A percentile compares a stretch with the other conserved stretches of the same genome.
Conservation (phyloP, 2,113 vertebrate species). For the Microcebus jonahi region DNA sequence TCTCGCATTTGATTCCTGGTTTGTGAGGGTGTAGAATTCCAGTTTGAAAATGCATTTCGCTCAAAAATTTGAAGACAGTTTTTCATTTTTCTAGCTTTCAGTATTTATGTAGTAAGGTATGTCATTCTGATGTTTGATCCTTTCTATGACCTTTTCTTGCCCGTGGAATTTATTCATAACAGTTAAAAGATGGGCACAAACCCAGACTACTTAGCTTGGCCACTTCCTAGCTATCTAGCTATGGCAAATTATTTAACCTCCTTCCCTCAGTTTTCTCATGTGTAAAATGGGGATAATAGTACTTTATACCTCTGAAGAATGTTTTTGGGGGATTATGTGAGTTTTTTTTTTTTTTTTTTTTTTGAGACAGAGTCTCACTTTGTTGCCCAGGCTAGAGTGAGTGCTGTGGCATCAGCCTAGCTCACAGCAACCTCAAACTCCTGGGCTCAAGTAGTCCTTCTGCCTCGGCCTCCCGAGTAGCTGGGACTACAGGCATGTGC, state of each 20-base stretch:
- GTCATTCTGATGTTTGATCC: neutral
- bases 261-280: neutral
- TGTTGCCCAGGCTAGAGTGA: too few relatives aligned
- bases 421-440: too few relatives aligned
- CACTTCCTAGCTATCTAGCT: neutral
- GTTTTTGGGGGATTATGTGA: neutral
- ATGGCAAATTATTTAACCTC: neutral
- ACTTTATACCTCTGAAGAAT: neutral
- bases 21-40: neutral
- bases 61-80: neutral
- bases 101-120: neutral
- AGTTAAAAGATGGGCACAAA: neutral
- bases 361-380: too few relatives aligned
- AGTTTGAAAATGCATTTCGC: neutral
- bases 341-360: too few relatives aligned
- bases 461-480: too few relatives aligned
- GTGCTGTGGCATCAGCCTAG: too few relatives aligned
- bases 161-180: neutral
- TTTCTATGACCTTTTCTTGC: neutral
- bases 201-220: neutral
- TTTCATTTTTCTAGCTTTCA: neutral
- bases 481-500: too few relatives aligned
- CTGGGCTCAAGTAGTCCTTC: too few relatives aligned
- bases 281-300: neutral
- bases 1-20: neutral